Conservation (phyloP, 2,113 vertebrate genomes). For the Cynopterus brachyotis region DNA sequence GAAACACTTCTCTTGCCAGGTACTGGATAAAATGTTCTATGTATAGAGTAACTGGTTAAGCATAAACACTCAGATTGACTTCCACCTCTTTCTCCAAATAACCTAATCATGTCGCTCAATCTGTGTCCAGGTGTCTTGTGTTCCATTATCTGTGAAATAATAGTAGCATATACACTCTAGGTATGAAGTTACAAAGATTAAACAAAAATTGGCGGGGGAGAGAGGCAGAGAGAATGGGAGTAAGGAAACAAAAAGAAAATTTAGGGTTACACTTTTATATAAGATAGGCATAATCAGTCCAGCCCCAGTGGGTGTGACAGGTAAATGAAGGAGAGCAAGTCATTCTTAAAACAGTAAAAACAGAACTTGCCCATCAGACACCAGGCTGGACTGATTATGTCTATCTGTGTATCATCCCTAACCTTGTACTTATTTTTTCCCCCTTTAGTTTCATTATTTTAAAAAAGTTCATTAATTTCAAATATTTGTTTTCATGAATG, state of each 20-base stretch:
- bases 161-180: background rate
- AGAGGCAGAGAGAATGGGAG: background rate
- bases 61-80: rapidly evolving
- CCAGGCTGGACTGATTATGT: too few relatives aligned
- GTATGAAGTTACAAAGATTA: background rate
- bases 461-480: background rate
- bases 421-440: background rate
- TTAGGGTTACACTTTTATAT: background rate
- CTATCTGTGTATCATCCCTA: background rate
- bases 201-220: background rate
- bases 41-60: background rate
- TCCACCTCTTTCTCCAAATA: background rate
- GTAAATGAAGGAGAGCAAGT: background rate
- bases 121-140: too few relatives aligned
- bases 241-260: background rate
- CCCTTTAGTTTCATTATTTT: background rate
- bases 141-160: background rate
- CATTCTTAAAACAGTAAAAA: background rate
- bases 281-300: background rate
- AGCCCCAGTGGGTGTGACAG: background rate
- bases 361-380: background rate
- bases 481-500: background rate
- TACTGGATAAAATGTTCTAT: background rate
- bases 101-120: background rate
- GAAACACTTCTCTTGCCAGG: background rate